Evolutionary conservation across 2,888 invertebrate genomes (phyloP).

Genomic region (Schrankia costaestrigalis): DNA sequence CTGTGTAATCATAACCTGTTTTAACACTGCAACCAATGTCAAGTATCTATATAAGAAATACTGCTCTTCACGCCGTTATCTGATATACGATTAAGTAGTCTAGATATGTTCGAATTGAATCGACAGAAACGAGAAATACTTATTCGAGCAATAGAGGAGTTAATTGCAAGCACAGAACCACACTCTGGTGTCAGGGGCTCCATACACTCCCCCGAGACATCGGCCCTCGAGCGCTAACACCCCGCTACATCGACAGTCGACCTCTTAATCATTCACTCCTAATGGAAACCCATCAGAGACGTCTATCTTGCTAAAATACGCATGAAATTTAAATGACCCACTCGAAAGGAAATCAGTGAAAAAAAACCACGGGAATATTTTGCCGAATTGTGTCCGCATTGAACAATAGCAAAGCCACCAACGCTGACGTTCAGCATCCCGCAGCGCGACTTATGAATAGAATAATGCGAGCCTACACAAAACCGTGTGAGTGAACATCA

Average conservation of each 20-base stretch:
- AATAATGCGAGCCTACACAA: slow-evolving; percentile 69
- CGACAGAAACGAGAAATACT: too few species aligned
- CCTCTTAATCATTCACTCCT: slow-evolving; percentile 75
- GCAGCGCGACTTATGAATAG: slow-evolving; percentile 73
- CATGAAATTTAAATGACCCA: slow-evolving; percentile 75
- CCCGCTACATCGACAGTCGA: slow-evolving; percentile 39
- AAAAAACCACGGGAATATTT: slow-evolving; percentile 63
- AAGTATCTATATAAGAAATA: neutral
- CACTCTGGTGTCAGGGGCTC: slow-evolving; percentile 55
- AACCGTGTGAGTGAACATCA: slow-evolving; percentile 65
- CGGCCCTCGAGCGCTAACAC: slow-evolving; percentile 26
- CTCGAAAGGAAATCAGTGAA: slow-evolving; percentile 46
- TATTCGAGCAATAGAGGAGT: slow-evolving; percentile 69
- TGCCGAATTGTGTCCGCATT: slow-evolving; percentile 60
- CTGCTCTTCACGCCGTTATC: neutral
- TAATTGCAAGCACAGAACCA: slow-evolving; percentile 74
- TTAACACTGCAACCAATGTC: neutral
- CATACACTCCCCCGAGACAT: slow-evolving; percentile 47
- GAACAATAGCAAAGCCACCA: slow-evolving; percentile 74
- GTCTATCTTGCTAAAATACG: slow-evolving; percentile 56
- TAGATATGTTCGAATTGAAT: neutral
- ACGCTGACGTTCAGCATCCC: slow-evolving; percentile 66
- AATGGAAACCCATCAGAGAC: slow-evolving; percentile 68
- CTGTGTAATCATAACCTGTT: slow-evolving; percentile 1
- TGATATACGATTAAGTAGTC: neutral